These are phyloP conservation scores for Capreolus pygargus DNA, from an alignment of 2,113 vertebrate genomes.

Conservation along the genomic window DNA sequence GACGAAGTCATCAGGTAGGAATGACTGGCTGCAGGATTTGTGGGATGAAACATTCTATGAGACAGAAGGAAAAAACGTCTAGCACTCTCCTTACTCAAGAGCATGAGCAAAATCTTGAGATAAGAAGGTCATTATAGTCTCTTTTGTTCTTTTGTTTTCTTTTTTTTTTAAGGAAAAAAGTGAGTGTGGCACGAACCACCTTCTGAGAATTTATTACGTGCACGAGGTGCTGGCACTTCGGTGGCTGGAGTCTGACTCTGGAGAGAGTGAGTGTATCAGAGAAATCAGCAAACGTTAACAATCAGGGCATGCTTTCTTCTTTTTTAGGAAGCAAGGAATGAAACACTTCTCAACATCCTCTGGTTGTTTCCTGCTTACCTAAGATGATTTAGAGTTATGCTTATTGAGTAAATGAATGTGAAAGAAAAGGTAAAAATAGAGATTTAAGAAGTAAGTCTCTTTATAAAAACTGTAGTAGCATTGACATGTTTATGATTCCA, in stretches of 20 bases:
- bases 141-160: not conserved
- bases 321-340: not conserved
- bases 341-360: too few species aligned
- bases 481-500: not conserved
- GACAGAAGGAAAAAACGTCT: not conserved
- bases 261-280: not conserved
- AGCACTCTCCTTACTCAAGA: not conserved
- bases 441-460: not conserved
- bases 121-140: not conserved
- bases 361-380: not conserved
- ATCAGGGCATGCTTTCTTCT: not conserved
- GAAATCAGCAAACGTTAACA: not conserved
- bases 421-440: not conserved
- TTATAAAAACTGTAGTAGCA: too few species aligned
- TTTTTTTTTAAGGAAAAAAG: not conserved
- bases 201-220: accelerated
- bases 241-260: too few species aligned
- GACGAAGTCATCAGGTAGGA: not conserved
- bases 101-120: not conserved
- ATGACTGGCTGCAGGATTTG: not conserved
- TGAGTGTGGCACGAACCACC: not conserved
- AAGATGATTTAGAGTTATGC: too few species aligned
- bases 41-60: not conserved
- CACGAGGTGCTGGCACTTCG: accelerated
- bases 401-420: not conserved